A percentile compares a stretch with the other conserved stretches of the same genome.
phyloP scores from a whole-genome alignment of 2,888 invertebrate species.

The Lypha dubia region DNA sequence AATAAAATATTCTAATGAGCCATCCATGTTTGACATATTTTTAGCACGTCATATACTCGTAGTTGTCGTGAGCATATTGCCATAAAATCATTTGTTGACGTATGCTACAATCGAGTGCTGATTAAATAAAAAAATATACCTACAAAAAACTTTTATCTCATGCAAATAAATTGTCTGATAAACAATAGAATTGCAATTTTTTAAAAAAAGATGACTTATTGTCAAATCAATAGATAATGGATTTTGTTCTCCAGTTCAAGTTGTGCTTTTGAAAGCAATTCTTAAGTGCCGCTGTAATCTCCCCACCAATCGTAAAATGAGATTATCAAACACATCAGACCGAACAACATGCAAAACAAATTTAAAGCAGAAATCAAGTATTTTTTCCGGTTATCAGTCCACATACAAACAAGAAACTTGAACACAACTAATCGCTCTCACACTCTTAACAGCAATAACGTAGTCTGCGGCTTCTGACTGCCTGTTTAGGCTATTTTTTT shows the following conservation, averaged over 20 bases:
- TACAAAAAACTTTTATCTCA: background rate
- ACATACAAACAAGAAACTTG: background rate
- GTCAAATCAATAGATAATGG: background rate
- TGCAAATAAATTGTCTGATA: slow-evolving; percentile 1
- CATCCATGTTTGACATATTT: background rate
- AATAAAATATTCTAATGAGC: background rate
- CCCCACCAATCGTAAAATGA: background rate
- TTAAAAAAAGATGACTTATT: background rate
- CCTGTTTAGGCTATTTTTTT: slow-evolving; percentile 22
- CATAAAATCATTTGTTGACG: background rate
- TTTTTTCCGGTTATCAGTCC: slow-evolving; percentile 42
- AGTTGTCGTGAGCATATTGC: background rate
- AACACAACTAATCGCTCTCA: background rate
- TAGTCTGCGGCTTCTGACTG: background rate
- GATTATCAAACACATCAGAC: background rate
- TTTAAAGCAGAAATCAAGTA: slow-evolving; percentile 27
- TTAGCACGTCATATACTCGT: background rate
- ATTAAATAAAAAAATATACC: background rate
- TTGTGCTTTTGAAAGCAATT: slow-evolving; percentile 15
- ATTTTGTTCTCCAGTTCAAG: background rate
- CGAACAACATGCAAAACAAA: background rate
- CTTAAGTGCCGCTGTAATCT: background rate
- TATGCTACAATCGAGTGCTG: background rate
- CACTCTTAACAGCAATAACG: background rate
- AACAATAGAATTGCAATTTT: background rate